Conservation (phyloP, 2,888 invertebrate genomes). For the Drosophila lacicola region DNA sequence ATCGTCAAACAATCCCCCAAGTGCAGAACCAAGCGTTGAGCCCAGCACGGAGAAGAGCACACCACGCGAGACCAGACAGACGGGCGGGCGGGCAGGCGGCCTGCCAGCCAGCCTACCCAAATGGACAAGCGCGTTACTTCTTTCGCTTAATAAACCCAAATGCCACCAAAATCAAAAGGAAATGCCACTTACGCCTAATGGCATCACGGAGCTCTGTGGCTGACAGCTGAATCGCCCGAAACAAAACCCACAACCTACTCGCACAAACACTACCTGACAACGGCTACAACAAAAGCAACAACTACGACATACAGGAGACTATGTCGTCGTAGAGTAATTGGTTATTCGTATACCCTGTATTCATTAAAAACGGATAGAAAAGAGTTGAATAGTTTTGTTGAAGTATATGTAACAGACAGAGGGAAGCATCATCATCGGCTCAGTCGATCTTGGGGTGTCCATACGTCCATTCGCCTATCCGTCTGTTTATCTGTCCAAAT, state of each 20-base stretch:
- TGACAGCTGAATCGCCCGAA: conserved; percentile 42
- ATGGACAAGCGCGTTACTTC: conserved; percentile 38
- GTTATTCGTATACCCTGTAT: conserved; percentile 54
- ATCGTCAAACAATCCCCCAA: conserved; percentile 48
- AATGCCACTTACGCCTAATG: conserved; percentile 77
- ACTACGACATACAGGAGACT: conserved; percentile 3
- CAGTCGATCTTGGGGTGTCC: no score
- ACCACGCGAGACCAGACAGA: neutral
- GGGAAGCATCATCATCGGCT: no score
- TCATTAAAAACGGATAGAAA: neutral
- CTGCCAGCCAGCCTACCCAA: conserved; percentile 8
- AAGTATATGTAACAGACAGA: no score
- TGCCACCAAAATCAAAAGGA: conserved; percentile 77
- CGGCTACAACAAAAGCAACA: neutral
- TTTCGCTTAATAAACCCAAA: conserved; percentile 75
- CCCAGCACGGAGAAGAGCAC: conserved; percentile 1
- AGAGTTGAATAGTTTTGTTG: no score
- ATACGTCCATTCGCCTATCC: no score
- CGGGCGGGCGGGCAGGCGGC: neutral
- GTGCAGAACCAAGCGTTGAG: conserved; percentile 11
- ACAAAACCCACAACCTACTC: neutral
- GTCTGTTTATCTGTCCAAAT: no score
- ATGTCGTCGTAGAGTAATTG: conserved; percentile 43
- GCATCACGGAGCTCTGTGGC: conserved; percentile 56
- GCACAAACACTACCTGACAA: neutral